A percentile compares a stretch with the other conserved stretches of the same genome.
phyloP scores from a whole-genome alignment of 2,888 invertebrate genomes.

The Chelonus formosanus region DNA sequence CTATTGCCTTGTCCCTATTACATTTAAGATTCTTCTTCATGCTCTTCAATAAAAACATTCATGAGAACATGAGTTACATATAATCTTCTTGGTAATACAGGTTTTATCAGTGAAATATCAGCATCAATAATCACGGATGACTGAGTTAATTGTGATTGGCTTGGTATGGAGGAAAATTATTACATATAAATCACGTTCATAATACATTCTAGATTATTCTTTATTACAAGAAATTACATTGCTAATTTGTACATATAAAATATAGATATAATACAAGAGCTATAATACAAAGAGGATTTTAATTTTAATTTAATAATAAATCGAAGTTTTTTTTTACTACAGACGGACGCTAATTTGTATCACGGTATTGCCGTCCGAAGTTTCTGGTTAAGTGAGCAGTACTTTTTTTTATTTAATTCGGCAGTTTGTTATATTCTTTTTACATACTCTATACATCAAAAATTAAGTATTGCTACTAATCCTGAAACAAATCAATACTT shows the following conservation, averaged over 20 bases:
- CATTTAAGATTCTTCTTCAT: not conserved
- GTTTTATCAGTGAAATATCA: too few species aligned
- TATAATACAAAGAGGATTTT: conserved; percentile 60
- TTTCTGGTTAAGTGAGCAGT: conserved; percentile 16
- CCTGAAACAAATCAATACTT: not conserved
- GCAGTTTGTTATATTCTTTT: conserved; percentile 14
- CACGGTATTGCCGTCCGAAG: conserved; percentile 31
- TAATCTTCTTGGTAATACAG: too few species aligned
- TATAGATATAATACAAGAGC: conserved; percentile 64
- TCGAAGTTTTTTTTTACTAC: conserved; percentile 25
- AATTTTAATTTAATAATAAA: conserved; percentile 46
- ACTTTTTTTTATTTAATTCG: conserved; percentile 10
- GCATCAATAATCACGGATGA: too few species aligned
- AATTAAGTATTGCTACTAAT: conserved; percentile 14
- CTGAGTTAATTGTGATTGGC: too few species aligned
- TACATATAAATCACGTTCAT: too few species aligned
- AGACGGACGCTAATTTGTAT: conserved; percentile 36
- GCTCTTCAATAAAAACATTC: too few species aligned
- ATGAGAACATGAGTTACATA: too few species aligned
- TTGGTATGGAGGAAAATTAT: too few species aligned
- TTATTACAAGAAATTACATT: conserved; percentile 65
- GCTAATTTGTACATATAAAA: conserved; percentile 65
- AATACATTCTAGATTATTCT: conserved; percentile 45
- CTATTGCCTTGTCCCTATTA: conserved; percentile 38
- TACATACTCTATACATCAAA: conserved; percentile 5